phyloP scores from a whole-genome alignment of 1,140 invertebrate species.

The Probaryconus sp. region DNA sequence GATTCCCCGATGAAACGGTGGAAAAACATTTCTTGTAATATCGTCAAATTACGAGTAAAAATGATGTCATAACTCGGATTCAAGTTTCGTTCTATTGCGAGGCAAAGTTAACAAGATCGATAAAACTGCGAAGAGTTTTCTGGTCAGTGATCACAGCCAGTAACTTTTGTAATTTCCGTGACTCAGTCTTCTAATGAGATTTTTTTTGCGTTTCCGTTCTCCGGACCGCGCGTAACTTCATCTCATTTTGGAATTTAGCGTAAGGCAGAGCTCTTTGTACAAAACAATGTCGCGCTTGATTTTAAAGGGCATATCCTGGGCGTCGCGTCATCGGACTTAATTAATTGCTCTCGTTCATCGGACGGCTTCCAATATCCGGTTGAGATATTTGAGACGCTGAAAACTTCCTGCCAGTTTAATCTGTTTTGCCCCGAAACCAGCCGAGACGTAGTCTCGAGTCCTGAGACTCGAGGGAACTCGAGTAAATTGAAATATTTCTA shows the following conservation, averaged over 20 bases:
- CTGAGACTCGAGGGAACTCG: conserved; percentile 7
- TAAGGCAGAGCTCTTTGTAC: conserved; percentile 1
- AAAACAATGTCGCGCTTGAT: conserved; percentile 36
- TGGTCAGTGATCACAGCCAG: conserved; percentile 38
- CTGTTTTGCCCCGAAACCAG: conserved; percentile 52
- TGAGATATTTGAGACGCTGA: conserved; percentile 59
- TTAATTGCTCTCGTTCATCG: conserved; percentile 61
- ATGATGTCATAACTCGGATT: background rate
- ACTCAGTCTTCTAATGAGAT: conserved; percentile 19
- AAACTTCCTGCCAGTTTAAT: conserved; percentile 61
- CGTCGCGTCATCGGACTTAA: conserved; percentile 49
- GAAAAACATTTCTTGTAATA: too few species aligned
- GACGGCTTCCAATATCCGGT: conserved; percentile 64
- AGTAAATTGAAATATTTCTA: conserved; percentile 53
- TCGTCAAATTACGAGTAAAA: background rate
- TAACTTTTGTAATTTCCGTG: conserved; percentile 48
- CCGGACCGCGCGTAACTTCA: too few species aligned
- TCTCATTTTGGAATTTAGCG: conserved; percentile 20
- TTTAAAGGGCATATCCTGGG: conserved; percentile 7
- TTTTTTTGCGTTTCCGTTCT: conserved; percentile 8
- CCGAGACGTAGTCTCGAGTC: conserved; percentile 25
- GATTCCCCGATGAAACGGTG: too few species aligned
- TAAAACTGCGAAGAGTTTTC: conserved; percentile 19
- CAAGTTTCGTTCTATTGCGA: background rate
- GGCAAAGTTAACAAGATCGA: conserved; percentile 16